Conservation (phyloP, 2,113 vertebrate genomes). For the Dicrurus megarhynchus region DNA sequence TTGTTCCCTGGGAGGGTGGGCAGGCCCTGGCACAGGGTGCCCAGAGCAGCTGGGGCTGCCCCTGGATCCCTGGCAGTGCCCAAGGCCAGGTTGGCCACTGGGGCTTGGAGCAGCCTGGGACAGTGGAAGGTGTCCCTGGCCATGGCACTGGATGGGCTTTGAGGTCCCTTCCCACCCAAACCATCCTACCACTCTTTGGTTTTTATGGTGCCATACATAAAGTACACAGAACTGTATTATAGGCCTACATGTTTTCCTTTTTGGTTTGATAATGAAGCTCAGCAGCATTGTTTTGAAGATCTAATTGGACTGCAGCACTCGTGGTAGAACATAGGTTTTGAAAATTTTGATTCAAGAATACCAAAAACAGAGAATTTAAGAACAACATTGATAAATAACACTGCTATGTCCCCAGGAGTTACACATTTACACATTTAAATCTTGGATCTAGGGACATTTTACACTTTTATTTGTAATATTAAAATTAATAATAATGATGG, state of each 20-base stretch:
- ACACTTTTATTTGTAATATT: not conserved
- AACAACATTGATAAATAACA: not conserved
- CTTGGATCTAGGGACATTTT: not conserved
- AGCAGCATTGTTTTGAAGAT: not conserved
- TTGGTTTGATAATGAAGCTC: not conserved
- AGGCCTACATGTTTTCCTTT: not conserved
- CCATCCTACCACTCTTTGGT: not conserved
- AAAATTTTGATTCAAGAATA: not conserved
- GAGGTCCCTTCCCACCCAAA: not conserved
- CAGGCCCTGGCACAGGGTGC: not conserved
- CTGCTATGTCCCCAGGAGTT: not conserved
- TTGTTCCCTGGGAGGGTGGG: not conserved
- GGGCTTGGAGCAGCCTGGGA: not conserved
- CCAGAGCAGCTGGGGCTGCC: not conserved
- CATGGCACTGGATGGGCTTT: rapidly evolving
- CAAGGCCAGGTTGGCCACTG: not conserved
- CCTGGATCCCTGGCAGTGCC: not conserved
- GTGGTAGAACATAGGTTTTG: not conserved
- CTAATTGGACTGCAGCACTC: not conserved
- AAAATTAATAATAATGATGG: not conserved
- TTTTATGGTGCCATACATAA: not conserved
- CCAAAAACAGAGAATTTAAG: not conserved
- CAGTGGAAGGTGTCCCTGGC: not conserved
- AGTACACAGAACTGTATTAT: not conserved
- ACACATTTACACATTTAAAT: not conserved